phyloP scores from a whole-genome alignment of 2,888 invertebrate genomes.

The Drosophila fungiperda region DNA sequence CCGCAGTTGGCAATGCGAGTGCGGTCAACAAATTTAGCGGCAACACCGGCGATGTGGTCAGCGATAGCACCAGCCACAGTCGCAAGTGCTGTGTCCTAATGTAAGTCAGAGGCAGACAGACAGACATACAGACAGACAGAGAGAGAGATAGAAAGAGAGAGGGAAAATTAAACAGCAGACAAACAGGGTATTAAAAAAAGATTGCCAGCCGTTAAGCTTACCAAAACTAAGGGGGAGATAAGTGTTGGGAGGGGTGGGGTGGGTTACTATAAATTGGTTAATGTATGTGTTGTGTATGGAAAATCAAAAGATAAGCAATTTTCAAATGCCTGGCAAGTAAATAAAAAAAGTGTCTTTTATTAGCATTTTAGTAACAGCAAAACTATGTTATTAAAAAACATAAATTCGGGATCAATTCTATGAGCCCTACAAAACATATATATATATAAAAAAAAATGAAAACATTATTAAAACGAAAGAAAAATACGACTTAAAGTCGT shows the following conservation, averaged over 20 bases:
- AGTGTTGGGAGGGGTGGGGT: not conserved
- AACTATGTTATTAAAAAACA: conserved; percentile 39
- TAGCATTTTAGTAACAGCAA: conserved; percentile 68
- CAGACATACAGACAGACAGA: not conserved
- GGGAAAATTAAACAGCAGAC: not conserved
- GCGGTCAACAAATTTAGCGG: conserved; percentile 88
- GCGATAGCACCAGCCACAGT: conserved; percentile 89
- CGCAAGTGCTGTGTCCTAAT: conserved; percentile 90
- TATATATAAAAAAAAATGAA: not conserved
- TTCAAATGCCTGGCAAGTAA: conserved; percentile 57
- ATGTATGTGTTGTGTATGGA: conserved; percentile 34
- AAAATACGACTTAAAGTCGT: conserved; percentile 71
- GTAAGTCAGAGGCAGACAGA: conserved; percentile 84
- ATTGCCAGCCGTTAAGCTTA: conserved; percentile 66
- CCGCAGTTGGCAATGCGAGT: conserved; percentile 68
- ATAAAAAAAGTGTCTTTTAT: conserved; percentile 70
- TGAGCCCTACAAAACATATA: conserved; percentile 48
- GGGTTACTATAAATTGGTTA: not conserved
- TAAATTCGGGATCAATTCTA: conserved; percentile 66
- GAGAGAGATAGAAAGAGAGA: not conserved
- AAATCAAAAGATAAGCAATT: conserved; percentile 58
- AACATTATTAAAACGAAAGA: conserved; percentile 7
- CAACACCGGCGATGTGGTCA: conserved; percentile 91
- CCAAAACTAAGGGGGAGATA: conserved; percentile 35
- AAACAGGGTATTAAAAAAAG: conserved; percentile 57